These are phyloP conservation scores for Meloe dianella DNA, from an alignment of 2,888 invertebrate genomes.

Conservation along the genomic window DNA sequence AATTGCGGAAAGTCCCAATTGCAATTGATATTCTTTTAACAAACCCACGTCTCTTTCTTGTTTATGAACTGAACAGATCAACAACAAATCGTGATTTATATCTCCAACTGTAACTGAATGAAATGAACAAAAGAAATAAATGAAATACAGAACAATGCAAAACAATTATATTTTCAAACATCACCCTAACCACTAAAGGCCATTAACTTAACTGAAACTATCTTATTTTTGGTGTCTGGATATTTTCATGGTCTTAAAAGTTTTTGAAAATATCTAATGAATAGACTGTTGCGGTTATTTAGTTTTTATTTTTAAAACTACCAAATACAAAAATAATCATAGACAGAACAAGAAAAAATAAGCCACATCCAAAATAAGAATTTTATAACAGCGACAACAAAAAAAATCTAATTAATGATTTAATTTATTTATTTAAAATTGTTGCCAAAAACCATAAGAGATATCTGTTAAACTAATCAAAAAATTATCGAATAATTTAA, in stretches of 20 bases:
- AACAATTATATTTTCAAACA: not conserved
- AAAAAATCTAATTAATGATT: not conserved
- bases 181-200: not conserved
- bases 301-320: not conserved
- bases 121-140: no score
- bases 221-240: not conserved
- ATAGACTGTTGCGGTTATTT: not conserved
- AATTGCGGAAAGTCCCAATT: no score
- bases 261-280: not conserved
- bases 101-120: no score
- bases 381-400: no score
- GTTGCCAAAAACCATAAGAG: not conserved
- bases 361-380: not conserved
- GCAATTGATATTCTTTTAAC: no score
- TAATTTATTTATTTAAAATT: not conserved
- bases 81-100: no score
- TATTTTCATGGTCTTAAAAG: not conserved
- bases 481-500: not conserved
- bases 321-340: not conserved
- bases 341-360: no score
- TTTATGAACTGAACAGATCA: no score
- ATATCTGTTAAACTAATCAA: not conserved
- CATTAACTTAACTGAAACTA: not conserved
- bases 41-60: no score
- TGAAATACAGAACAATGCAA: not conserved